Percentiles rank a stretch among this genome's conserved stretches.
These are phyloP conservation scores for Tipula helvola DNA, from an alignment of 2,888 invertebrate genomes.

Conservation along the genomic window DNA sequence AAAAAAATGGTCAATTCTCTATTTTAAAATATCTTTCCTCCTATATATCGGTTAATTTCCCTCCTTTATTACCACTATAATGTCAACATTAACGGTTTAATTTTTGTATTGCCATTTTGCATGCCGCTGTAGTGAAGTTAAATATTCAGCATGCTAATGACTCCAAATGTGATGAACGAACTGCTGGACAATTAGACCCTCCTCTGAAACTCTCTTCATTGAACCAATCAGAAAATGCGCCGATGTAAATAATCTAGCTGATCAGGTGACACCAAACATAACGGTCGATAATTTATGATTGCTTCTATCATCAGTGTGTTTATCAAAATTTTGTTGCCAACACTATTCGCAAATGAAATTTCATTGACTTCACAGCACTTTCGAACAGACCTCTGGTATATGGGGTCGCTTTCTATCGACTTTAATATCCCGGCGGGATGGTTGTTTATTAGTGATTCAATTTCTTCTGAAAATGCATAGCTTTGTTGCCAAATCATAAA, in stretches of 20 bases:
- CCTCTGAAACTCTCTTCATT: neutral
- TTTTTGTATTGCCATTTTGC: neutral
- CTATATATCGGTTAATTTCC: too few species aligned
- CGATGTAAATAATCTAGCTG: neutral
- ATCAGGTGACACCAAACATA: neutral
- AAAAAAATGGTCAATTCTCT: too few species aligned
- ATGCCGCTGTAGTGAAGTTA: neutral
- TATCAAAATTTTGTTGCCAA: too few species aligned
- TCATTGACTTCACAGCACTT: too few species aligned
- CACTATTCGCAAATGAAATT: too few species aligned
- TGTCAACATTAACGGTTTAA: too few species aligned
- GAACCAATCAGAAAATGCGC: neutral
- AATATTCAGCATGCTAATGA: neutral
- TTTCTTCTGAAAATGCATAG: neutral
- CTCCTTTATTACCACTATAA: too few species aligned
- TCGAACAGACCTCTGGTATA: too few species aligned
- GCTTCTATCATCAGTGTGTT: too few species aligned
- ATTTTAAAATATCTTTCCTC: too few species aligned
- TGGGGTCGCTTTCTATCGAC: neutral
- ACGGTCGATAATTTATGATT: neutral
- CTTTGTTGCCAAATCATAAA: neutral
- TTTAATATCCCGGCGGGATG: neutral
- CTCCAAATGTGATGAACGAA: neutral
- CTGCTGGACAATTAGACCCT: neutral
- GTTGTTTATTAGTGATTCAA: neutral